phyloP scores from a whole-genome alignment of 1,140 invertebrate species.

The Drosophila bocqueti region DNA sequence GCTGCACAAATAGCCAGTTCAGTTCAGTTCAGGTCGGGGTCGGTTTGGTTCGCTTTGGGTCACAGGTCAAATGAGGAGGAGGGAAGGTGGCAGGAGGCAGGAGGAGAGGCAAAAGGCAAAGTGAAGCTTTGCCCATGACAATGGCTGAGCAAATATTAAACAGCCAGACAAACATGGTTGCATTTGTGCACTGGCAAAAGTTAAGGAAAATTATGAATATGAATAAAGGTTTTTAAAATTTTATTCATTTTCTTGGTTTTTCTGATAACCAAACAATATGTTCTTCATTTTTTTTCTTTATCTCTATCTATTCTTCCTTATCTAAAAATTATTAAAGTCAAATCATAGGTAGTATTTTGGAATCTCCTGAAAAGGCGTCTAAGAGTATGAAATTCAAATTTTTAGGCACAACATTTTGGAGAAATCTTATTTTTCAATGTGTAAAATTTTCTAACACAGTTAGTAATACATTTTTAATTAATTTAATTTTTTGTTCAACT shows the following conservation, averaged over 20 bases:
- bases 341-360: not conserved
- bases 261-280: too few species aligned
- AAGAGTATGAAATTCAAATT: not conserved
- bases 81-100: not conserved
- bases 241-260: too few species aligned
- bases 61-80: constrained; percentile 15
- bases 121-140: constrained; percentile 54
- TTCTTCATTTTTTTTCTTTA: too few species aligned
- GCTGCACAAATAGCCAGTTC: constrained; percentile 67
- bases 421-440: too few species aligned
- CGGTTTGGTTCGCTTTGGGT: constrained; percentile 28
- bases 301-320: too few species aligned
- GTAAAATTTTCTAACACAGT: too few species aligned
- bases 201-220: not conserved
- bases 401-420: not conserved
- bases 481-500: too few species aligned
- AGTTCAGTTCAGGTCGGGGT: constrained; percentile 47
- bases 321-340: too few species aligned
- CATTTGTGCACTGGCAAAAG: constrained; percentile 3
- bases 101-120: not conserved
- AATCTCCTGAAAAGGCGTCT: not conserved
- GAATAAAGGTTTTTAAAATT: not conserved
- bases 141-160: constrained; percentile 70
- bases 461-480: too few species aligned
- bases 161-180: constrained; percentile 39